Base-by-base conservation (phyloP, 2,797 vertebrate genomes). In the Gymnoscopelus braueri region DNA sequence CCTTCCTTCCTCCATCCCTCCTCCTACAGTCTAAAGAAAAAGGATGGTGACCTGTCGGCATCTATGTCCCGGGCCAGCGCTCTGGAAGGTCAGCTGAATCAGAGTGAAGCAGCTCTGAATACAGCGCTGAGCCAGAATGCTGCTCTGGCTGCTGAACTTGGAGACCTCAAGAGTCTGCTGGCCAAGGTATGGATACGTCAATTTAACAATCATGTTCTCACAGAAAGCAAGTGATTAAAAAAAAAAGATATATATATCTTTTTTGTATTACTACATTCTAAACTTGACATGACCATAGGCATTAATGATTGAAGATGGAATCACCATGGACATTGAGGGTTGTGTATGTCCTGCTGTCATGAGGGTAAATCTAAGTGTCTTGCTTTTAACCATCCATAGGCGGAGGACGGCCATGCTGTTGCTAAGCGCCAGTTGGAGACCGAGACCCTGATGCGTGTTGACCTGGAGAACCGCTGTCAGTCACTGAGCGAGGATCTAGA, bases 401-500 rank as follows among this genome's bases (percentile, higher is more conserved):
- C 88, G 5, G 91, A 91, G 66, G 96, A 97, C 35, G 84, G 93
- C 13, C 97, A 96, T 13, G 85, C 91, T 0, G 95, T 98, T 69
- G 97, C 95, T 7, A 98, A 98, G 81, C 95, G 96, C 58, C 98
- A 99, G 82, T 82, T 99, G 92, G 98, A 99, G 87, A 88, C 95
- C 11, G 98, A 99, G 85, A 99, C 98, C 0, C 92, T 99, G 53
- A 95, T 96, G 95, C 94, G 98, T 0, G 96, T 99, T 19, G 97
- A 99, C 88, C 70, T 97, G 87, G 98, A 99, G 85, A 99, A 99
- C 84, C 96, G 96, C 52, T 97, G 95, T 77, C 97, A 98, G 83
- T 99, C 97, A 32, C 87, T 99, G 72, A 87, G 91, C 14, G 98
- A 99, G 80, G 98, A 99, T 19, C 93, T 99, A 49, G 94, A 96